Base-by-base conservation (phyloP, 2,797 vertebrate genomes). In the Bryconaethiops microstoma region DNA sequence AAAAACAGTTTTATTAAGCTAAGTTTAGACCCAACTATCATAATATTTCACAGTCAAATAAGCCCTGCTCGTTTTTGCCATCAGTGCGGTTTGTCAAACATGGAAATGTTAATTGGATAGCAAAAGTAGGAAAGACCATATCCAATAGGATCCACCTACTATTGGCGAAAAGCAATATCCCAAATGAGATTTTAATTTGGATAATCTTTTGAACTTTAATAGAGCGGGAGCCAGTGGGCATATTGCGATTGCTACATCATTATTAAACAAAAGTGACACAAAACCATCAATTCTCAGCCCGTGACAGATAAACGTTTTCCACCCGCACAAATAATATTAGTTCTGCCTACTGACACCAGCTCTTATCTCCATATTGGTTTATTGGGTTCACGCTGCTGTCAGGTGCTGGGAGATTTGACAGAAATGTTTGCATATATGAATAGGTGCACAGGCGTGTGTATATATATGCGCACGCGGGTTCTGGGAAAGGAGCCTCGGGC, bases 181-280 rank as follows among this genome's bases (percentile, higher is more conserved):
- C 92, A 94, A 94, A 94, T 94, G 92, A 94, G 93, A 94, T 94
- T 94, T 93, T 94, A 88, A 94, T 94, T 94, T 94, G 92, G 94
- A 94, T 94, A 94, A 95, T 95, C 93, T 94, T 95, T 94, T 94
- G 92, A 94, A 94, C 92, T 94, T 93, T 93, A 94, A 94, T 94
- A 92, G 93, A 92, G 93, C 92, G 89, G 88, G 90, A 94, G 93
- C 92, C 92, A 88, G 90, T 91, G 91, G 92, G 92, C 93, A 93
- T 93, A 94, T 94, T 94, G 92, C 91, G 92, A 92, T 94, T 94
- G 92, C 92, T 92, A 94, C 94, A 93, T 94, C 93, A 94, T 95
- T 94, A 94, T 94, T 94, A 94, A 94, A 94, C 93, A 94, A 94
- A 94, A 95, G 92, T 94, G 93, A 94, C 94, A 94, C 91, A 87